Conservation (phyloP, 1,140 invertebrate genomes). For the Diachasma alloeum region DNA sequence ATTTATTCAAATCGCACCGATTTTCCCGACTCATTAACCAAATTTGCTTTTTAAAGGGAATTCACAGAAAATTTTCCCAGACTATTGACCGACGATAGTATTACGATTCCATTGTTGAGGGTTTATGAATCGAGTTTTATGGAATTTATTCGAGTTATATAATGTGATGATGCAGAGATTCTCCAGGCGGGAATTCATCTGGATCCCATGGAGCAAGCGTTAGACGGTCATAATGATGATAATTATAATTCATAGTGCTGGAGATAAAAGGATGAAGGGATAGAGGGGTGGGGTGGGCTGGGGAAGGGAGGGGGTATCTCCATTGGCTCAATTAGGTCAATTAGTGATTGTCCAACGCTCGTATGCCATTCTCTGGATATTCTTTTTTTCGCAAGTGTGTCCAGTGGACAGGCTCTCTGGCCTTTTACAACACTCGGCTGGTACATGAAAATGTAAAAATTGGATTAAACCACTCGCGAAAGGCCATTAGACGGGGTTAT, state of each 20-base stretch:
- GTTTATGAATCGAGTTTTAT: too few species aligned
- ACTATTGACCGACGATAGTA: too few species aligned
- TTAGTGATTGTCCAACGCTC: background rate
- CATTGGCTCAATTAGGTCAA: background rate
- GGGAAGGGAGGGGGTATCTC: background rate
- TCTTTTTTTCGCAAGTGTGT: background rate
- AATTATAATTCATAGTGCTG: background rate
- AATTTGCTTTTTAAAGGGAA: too few species aligned
- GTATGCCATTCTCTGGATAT: background rate
- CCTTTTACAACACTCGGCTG: background rate
- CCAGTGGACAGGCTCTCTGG: background rate
- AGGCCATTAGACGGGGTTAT: slow-evolving; percentile 28
- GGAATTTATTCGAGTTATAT: too few species aligned
- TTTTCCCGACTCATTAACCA: too few species aligned
- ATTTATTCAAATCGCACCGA: too few species aligned
- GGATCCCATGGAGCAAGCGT: background rate
- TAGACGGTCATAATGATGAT: background rate
- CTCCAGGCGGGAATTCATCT: background rate
- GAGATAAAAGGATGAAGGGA: background rate
- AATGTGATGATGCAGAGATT: too few species aligned
- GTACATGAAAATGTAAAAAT: slow-evolving; percentile 28
- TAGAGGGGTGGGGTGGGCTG: too few species aligned
- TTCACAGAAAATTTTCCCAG: too few species aligned
- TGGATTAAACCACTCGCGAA: slow-evolving; percentile 26
- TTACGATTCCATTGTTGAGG: too few species aligned